Evolutionary conservation across 2,888 invertebrate species (phyloP).

Genomic region (Aphidius colemani): DNA sequence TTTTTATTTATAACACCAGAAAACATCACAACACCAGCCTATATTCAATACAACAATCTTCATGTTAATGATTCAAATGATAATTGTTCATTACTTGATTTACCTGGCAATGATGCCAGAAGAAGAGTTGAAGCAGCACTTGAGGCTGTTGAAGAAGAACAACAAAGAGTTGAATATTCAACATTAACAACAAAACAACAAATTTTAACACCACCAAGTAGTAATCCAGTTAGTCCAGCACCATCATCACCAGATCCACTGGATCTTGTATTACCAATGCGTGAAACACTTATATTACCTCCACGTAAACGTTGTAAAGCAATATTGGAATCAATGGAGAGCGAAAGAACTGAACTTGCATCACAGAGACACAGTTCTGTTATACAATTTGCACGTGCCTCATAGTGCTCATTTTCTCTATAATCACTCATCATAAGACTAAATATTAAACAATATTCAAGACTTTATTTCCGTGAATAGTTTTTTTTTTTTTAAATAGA

Average conservation of each 20-base stretch:
- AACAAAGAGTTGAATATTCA: constrained; percentile 37
- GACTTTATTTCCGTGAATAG: too few species aligned
- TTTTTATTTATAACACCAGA: constrained; percentile 47
- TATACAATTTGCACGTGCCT: constrained; percentile 83
- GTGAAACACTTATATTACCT: constrained; percentile 72
- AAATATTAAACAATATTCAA: too few species aligned
- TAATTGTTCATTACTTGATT: constrained; percentile 47
- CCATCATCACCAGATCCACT: constrained; percentile 64
- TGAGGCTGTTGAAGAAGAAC: constrained; percentile 63
- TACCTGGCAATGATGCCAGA: constrained; percentile 65
- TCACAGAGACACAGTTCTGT: constrained; percentile 70
- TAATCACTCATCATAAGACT: too few species aligned
- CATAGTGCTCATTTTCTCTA: constrained; percentile 20
- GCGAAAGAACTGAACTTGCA: constrained; percentile 51
- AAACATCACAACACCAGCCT: constrained; percentile 8
- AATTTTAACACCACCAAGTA: constrained; percentile 66
- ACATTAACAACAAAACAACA: constrained; percentile 45
- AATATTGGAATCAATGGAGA: constrained; percentile 72
- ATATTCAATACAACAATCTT: constrained; percentile 26
- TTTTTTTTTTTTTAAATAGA: too few species aligned
- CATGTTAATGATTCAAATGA: constrained; percentile 32
- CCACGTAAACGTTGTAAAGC: constrained; percentile 79
- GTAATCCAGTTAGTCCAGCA: constrained; percentile 64
- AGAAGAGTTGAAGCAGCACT: constrained; percentile 69
- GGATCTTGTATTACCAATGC: constrained; percentile 61